Evolutionary conservation across 2,797 vertebrate genomes (phyloP).

Genomic region (Sebastes kiyomatsui): DNA sequence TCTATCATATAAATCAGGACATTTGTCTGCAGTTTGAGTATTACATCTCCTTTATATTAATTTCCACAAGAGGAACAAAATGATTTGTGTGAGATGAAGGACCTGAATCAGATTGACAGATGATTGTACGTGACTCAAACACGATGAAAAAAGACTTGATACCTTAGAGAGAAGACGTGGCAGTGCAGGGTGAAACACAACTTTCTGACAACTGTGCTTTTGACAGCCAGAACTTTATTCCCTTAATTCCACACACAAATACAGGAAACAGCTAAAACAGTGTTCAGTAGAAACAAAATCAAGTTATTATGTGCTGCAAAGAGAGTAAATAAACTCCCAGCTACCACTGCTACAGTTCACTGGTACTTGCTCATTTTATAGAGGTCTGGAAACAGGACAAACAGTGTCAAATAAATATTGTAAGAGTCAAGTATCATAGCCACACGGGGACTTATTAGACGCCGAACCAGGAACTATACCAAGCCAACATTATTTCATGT

Average conservation of each 20-base stretch:
- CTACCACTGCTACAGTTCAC: neutral
- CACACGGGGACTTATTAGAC: slow-evolving; percentile 66
- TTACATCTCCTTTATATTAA: neutral
- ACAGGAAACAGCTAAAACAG: neutral
- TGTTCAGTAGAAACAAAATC: neutral
- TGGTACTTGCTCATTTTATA: slow-evolving; percentile 7
- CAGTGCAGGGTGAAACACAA: neutral
- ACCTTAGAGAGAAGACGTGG: neutral
- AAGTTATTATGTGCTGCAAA: neutral
- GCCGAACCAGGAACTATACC: slow-evolving; percentile 23
- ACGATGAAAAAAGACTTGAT: neutral
- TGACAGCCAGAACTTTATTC: slow-evolving; percentile 15
- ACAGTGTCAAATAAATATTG: slow-evolving; percentile 48
- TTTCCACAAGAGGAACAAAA: neutral
- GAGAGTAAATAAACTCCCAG: neutral
- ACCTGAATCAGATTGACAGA: slow-evolving; percentile 7
- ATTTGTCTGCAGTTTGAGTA: neutral
- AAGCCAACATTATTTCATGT: slow-evolving; percentile 38
- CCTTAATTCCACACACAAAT: neutral
- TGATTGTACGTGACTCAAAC: slow-evolving; percentile 1
- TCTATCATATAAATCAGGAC: neutral
- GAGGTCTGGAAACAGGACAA: slow-evolving; percentile 20
- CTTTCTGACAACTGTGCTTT: slow-evolving; percentile 2
- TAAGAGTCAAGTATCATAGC: slow-evolving; percentile 40
- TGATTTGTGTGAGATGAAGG: neutral